phyloP scores from a whole-genome alignment of 2,888 invertebrate genomes.

The Cantharis flavilabris region DNA sequence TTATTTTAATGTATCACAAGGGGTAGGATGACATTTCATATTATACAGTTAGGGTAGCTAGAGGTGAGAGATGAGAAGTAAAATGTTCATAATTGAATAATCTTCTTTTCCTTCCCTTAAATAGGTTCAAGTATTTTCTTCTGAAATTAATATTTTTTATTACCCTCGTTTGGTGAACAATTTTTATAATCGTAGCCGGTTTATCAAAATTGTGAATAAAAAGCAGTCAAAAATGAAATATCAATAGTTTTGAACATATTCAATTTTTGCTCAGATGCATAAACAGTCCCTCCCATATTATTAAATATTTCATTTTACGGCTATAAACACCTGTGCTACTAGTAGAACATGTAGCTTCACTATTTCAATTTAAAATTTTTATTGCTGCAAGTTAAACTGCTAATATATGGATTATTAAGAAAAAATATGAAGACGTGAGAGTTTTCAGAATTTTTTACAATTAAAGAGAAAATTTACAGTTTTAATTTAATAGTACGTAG shows the following conservation, averaged over 20 bases:
- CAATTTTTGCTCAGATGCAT: neutral
- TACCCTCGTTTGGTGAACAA: neutral
- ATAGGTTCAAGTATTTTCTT: neutral
- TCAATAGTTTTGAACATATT: neutral
- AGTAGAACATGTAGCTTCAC: neutral
- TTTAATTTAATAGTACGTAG: neutral
- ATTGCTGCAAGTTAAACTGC: neutral
- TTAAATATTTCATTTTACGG: neutral
- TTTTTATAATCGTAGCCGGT: neutral
- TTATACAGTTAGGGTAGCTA: neutral
- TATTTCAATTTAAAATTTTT: neutral
- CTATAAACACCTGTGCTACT: neutral
- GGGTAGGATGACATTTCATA: neutral
- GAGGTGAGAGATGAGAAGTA: neutral
- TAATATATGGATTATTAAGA: neutral
- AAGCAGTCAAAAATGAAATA: neutral
- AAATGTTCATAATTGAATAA: neutral
- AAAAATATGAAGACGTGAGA: neutral
- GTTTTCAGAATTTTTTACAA: neutral
- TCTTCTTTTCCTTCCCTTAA: neutral
- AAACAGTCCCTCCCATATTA: neutral
- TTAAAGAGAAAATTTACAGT: neutral
- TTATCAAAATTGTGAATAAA: too few relatives aligned
- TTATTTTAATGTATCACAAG: too few relatives aligned
- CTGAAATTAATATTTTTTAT: neutral